Evolutionary conservation across 2,797 vertebrate species (phyloP).

Genomic region (Graptemys geographica): DNA sequence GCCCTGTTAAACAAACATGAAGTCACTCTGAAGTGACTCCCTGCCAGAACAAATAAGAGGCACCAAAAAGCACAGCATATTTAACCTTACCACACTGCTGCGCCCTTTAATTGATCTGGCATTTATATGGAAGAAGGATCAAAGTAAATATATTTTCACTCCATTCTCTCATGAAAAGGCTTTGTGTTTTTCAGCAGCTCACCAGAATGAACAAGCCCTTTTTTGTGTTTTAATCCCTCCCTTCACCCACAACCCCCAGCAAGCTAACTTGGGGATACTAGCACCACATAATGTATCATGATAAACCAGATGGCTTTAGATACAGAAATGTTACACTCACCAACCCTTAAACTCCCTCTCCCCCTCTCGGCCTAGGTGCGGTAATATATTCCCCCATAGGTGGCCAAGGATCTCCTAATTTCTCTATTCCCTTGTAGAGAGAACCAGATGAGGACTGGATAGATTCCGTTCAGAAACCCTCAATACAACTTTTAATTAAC

Average conservation of each 20-base stretch:
- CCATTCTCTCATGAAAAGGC: background rate
- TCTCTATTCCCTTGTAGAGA: background rate
- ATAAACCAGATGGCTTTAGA: background rate
- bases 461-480: background rate
- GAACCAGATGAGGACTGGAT: background rate
- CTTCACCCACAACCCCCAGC: background rate
- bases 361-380: background rate
- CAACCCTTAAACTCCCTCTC: background rate
- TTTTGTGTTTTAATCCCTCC: background rate
- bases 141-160: background rate
- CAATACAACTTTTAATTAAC: background rate
- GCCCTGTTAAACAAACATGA: background rate
- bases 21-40: background rate
- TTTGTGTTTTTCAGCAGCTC: background rate
- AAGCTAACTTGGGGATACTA: background rate
- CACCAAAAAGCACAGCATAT: background rate
- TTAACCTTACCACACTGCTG: background rate
- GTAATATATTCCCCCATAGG: background rate
- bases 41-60: conserved; percentile 35
- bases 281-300: background rate
- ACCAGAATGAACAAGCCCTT: background rate
- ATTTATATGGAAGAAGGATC: background rate
- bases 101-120: background rate
- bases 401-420: background rate
- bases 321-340: background rate